Conservation (phyloP, 92 coral and sea anemone genomes). For the Porites cylindrica region DNA sequence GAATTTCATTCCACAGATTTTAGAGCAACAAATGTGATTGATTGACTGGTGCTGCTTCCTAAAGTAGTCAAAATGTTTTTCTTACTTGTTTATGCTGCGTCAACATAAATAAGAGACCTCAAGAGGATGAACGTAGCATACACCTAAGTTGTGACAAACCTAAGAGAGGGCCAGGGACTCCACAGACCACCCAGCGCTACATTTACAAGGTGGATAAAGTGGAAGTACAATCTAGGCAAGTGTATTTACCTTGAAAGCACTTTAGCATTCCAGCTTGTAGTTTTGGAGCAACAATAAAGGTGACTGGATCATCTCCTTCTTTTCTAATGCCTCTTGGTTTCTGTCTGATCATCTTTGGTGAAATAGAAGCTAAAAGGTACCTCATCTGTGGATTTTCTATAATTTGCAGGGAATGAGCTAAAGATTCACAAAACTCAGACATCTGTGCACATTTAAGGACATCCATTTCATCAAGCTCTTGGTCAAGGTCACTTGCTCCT, state of each 20-base stretch:
- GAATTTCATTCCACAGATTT: too few species aligned
- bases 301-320: slow-evolving; percentile 67
- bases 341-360: slow-evolving; percentile 66
- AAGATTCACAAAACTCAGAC: slow-evolving; percentile 85
- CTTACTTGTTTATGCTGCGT: too few species aligned
- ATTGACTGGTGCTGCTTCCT: too few species aligned
- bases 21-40: too few species aligned
- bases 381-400: slow-evolving; percentile 97
- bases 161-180: too few species aligned
- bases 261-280: slow-evolving; percentile 83
- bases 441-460: slow-evolving; percentile 88
- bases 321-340: slow-evolving; percentile 69
- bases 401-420: slow-evolving; percentile 89
- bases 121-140: too few species aligned
- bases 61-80: too few species aligned
- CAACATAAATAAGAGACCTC: too few species aligned
- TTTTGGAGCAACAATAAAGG: slow-evolving; percentile 81
- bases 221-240: background rate
- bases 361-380: slow-evolving; percentile 71
- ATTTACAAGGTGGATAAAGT: background rate
- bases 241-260: slow-evolving; percentile 72
- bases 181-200: background rate
- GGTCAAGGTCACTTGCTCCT: slow-evolving; percentile 90
- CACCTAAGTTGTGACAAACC: too few species aligned
- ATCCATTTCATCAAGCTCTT: slow-evolving; percentile 90